phyloP scores from a whole-genome alignment of 2,113 vertebrate genomes.

The Chloebia gouldiae region DNA sequence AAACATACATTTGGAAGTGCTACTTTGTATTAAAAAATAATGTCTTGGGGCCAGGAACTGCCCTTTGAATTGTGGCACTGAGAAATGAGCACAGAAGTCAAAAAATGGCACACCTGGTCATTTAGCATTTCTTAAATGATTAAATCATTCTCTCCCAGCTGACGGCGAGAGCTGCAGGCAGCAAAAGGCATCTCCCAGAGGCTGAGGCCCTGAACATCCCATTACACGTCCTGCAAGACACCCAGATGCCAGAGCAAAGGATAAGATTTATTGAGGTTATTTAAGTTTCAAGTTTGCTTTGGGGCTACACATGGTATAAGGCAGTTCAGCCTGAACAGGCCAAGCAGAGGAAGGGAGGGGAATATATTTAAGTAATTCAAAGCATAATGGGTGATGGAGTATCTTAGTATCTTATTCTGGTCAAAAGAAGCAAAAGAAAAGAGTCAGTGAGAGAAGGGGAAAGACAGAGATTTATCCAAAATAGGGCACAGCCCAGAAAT shows the following conservation, averaged over 20 bases:
- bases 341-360: background rate
- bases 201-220: background rate
- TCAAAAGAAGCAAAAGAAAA: background rate
- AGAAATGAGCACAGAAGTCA: constrained; percentile 18
- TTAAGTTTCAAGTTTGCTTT: background rate
- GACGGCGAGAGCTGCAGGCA: background rate
- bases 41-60: constrained; percentile 17
- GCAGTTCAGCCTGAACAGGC: background rate
- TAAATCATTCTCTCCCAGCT: background rate
- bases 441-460: background rate
- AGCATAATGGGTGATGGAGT: background rate
- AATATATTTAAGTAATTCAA: background rate
- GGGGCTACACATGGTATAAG: background rate
- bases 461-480: background rate
- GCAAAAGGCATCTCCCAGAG: background rate
- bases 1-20: constrained; percentile 21
- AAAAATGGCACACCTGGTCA: background rate
- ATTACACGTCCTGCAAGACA: background rate
- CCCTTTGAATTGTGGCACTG: constrained; percentile 25
- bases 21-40: constrained; percentile 26
- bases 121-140: constrained; percentile 17
- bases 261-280: background rate
- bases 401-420: background rate
- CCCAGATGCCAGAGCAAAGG: background rate
- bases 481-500: background rate